Percentiles rank a stretch among this genome's conserved stretches.
These are phyloP conservation scores for Datnioides undecimradiatus DNA, from an alignment of 2,113 vertebrate species.

Conservation along the genomic window DNA sequence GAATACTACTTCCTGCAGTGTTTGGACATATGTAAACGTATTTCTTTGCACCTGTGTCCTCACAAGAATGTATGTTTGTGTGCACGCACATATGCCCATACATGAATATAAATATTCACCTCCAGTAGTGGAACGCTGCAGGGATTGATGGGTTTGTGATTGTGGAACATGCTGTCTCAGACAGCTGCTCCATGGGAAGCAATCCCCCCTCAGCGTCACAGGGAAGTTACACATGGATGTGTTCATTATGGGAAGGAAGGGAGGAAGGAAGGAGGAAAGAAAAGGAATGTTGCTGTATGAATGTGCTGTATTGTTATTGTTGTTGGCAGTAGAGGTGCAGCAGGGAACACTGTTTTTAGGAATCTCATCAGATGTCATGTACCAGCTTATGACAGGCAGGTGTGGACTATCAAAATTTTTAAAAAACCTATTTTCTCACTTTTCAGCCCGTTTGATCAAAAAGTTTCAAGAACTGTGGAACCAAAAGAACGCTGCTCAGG, in stretches of 20 bases:
- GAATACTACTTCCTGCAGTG: neutral
- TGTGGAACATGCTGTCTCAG: constrained; percentile 16
- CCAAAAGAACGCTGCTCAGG: too few species aligned
- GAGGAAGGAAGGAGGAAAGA: too few species aligned
- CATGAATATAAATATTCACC: constrained; percentile 8
- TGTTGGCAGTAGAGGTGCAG: neutral
- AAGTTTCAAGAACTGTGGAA: neutral
- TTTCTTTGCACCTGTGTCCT: neutral
- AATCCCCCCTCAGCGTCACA: constrained; percentile 2
- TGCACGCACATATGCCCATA: neutral
- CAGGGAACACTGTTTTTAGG: neutral
- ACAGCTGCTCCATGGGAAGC: constrained; percentile 52
- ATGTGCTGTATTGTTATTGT: neutral
- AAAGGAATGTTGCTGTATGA: neutral
- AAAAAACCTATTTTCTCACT: neutral
- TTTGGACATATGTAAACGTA: neutral
- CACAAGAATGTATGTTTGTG: neutral
- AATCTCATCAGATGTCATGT: neutral
- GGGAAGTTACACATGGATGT: constrained; percentile 10
- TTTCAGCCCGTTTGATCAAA: neutral
- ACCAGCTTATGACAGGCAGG: neutral
- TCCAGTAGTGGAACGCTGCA: neutral
- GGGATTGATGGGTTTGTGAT: neutral
- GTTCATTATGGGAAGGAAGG: neutral
- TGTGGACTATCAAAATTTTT: neutral